These are phyloP conservation scores for Cydia splendana DNA, from an alignment of 1,140 invertebrate species.

Conservation along the genomic window DNA sequence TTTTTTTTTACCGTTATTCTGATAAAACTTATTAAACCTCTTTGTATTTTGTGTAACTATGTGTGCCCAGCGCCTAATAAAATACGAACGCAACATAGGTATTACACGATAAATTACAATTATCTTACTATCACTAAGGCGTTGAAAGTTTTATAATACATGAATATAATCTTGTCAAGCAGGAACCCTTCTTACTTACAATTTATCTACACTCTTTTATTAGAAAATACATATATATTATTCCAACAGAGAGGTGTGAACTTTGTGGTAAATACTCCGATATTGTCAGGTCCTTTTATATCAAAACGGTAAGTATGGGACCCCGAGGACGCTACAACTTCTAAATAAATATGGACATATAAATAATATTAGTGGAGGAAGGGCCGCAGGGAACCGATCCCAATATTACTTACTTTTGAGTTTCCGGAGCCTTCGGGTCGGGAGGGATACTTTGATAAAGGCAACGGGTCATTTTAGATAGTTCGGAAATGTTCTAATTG, in stretches of 20 bases:
- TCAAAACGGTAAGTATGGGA: slow-evolving; percentile 31
- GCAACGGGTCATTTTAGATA: slow-evolving; percentile 4
- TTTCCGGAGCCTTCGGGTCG: neutral
- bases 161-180: neutral
- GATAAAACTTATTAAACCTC: too few relatives aligned
- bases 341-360: slow-evolving; percentile 29
- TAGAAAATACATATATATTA: neutral
- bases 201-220: neutral
- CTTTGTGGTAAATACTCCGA: slow-evolving; percentile 15
- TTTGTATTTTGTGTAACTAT: too few relatives aligned
- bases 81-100: neutral
- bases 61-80: neutral
- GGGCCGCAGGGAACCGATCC: slow-evolving; percentile 20
- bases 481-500: slow-evolving; percentile 4
- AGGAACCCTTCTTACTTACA: neutral
- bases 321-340: slow-evolving; percentile 25
- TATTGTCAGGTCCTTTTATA: slow-evolving; percentile 30
- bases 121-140: neutral
- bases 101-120: neutral
- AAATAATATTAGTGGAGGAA: slow-evolving; percentile 32
- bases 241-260: slow-evolving; percentile 13
- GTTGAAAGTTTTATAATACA: neutral
- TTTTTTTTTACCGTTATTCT: too few relatives aligned
- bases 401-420: slow-evolving; percentile 25
- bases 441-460: slow-evolving; percentile 3